These are phyloP conservation scores for Epinotia demarniana DNA, from an alignment of 2,888 invertebrate genomes.

Conservation along the genomic window DNA sequence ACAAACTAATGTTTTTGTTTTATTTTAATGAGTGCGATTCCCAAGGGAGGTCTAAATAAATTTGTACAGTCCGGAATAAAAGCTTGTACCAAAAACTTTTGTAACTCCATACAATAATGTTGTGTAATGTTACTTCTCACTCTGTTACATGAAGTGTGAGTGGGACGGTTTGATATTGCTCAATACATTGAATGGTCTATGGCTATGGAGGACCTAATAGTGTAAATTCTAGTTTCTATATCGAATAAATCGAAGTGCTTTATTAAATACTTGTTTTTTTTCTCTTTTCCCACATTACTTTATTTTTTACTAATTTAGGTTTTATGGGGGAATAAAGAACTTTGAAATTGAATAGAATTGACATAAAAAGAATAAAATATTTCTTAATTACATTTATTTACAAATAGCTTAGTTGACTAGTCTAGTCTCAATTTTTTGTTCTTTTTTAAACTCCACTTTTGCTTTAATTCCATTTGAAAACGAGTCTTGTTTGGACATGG, in stretches of 20 bases:
- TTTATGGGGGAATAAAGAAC: no score
- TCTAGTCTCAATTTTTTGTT: no score
- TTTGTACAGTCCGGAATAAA: no score
- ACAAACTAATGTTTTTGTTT: no score
- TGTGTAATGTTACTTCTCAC: background rate
- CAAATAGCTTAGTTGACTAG: background rate
- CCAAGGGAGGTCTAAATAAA: no score
- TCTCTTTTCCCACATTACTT: background rate
- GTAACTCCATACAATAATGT: background rate
- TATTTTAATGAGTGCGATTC: no score
- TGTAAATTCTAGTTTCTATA: background rate
- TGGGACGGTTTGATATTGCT: background rate
- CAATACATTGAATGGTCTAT: background rate
- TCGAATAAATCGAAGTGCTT: conserved; percentile 7
- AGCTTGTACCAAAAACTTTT: background rate
- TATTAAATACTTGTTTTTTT: background rate
- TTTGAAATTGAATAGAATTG: no score
- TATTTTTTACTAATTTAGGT: no score
- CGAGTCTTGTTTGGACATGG: no score
- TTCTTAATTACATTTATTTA: conserved; percentile 14
- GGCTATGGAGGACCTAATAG: background rate
- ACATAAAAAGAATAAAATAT: background rate
- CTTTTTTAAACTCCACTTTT: no score
- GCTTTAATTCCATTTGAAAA: no score
- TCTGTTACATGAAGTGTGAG: background rate